Percentiles rank a stretch among this genome's conserved stretches.
Conservation (phyloP, 1,140 invertebrate genomes). For the Hetaerina americana region DNA sequence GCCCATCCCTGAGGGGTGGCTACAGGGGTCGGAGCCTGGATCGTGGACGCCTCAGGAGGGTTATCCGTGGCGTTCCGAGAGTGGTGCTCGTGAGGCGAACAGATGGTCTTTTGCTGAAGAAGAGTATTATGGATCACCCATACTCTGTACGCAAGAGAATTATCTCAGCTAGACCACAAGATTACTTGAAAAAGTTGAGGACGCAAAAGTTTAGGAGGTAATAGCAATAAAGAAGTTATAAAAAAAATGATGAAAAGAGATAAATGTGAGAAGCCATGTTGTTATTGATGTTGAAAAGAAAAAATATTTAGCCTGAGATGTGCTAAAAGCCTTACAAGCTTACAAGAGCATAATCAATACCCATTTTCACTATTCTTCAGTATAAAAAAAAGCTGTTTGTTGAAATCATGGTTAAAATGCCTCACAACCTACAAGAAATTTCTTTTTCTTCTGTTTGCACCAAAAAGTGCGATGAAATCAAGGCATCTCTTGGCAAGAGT, state of each 20-base stretch:
- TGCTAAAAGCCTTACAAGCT: neutral
- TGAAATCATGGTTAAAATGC: neutral
- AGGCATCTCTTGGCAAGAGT: neutral
- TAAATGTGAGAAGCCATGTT: neutral
- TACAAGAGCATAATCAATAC: neutral
- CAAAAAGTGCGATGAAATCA: neutral
- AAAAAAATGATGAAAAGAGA: neutral
- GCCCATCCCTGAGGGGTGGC: slow-evolving; percentile 6
- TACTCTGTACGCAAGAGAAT: slow-evolving; percentile 14
- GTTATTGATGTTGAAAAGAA: neutral
- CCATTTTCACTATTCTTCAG: neutral
- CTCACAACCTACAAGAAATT: neutral
- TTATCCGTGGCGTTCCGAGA: slow-evolving; percentile 13
- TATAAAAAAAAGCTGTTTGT: neutral
- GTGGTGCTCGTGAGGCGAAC: slow-evolving; percentile 10
- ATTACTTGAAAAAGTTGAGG: slow-evolving; percentile 14
- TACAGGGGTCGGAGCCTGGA: slow-evolving; percentile 6
- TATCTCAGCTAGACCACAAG: slow-evolving; percentile 11
- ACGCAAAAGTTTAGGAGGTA: slow-evolving; percentile 16
- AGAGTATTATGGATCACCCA: slow-evolving; percentile 11
- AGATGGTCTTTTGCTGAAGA: slow-evolving; percentile 10
- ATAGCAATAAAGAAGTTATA: slow-evolving; percentile 8
- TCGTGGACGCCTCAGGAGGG: slow-evolving; percentile 8
- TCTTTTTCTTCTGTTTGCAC: neutral
- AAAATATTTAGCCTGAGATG: neutral